Percentiles rank a stretch among this genome's conserved stretches.
phyloP scores from a whole-genome alignment of 2,888 invertebrate species.

The Archips crataeganus region DNA sequence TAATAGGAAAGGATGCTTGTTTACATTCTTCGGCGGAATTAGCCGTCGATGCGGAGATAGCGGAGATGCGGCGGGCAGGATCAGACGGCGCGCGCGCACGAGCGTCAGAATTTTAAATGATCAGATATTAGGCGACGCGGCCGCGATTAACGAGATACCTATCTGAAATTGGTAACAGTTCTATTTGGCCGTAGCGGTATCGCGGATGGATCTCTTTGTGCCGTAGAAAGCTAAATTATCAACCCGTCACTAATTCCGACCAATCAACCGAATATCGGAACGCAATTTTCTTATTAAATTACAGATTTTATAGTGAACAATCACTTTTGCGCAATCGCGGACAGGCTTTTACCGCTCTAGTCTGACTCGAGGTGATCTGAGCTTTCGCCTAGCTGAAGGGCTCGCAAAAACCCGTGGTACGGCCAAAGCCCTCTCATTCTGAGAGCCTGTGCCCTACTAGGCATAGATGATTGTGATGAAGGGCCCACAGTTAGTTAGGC shows the following conservation, averaged over 20 bases:
- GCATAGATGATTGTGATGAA: no score
- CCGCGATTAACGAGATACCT: slow-evolving; percentile 41
- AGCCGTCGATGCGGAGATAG: slow-evolving; percentile 32
- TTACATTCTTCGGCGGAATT: slow-evolving; percentile 35
- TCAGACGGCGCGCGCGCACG: slow-evolving; percentile 34
- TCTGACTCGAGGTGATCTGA: background rate
- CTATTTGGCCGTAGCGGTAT: slow-evolving; percentile 38
- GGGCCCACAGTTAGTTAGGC: no score
- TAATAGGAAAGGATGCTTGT: slow-evolving; percentile 39
- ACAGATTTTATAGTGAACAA: slow-evolving; percentile 41
- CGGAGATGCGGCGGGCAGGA: slow-evolving; percentile 14
- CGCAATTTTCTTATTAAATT: slow-evolving; percentile 44
- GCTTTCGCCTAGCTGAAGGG: background rate
- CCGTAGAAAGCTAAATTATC: slow-evolving; percentile 41
- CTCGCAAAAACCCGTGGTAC: background rate
- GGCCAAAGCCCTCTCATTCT: no score
- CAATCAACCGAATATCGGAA: slow-evolving; percentile 39
- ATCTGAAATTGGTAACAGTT: slow-evolving; percentile 43
- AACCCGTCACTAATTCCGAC: slow-evolving; percentile 43
- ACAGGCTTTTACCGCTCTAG: slow-evolving; percentile 5
- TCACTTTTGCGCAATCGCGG: slow-evolving; percentile 40
- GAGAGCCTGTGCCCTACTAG: no score
- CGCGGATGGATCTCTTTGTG: slow-evolving; percentile 40
- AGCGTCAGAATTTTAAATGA: slow-evolving; percentile 41
- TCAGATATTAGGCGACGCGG: slow-evolving; percentile 42